Evolutionary conservation across 2,113 vertebrate species (phyloP).

Genomic region (Urocitellus parryii): DNA sequence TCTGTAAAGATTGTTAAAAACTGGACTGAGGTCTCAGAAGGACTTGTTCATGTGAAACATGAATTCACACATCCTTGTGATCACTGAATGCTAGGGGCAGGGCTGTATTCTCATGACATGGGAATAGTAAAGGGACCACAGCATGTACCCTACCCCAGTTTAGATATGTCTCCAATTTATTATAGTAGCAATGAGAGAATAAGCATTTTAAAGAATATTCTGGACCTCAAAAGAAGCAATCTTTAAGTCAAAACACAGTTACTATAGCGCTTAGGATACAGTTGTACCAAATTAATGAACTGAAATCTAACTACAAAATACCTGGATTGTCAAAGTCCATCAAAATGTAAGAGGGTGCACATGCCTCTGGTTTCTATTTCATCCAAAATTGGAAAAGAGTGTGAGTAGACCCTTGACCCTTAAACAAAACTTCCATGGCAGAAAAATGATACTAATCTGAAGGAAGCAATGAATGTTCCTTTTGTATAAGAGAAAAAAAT

Average conservation of each 20-base stretch:
- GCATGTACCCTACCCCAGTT: background rate
- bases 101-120: background rate
- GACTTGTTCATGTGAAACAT: background rate
- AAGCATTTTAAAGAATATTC: background rate
- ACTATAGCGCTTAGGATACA: background rate
- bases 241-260: background rate
- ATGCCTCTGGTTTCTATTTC: constrained; percentile 29
- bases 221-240: background rate
- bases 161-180: background rate
- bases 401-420: background rate
- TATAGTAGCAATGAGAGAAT: background rate
- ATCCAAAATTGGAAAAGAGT: constrained; percentile 9
- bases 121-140: background rate
- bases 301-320: constrained; percentile 16
- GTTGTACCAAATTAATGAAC: background rate
- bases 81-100: background rate
- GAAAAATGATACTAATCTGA: constrained; percentile 8
- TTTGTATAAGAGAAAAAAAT: constrained; percentile 50
- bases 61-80: background rate
- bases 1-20: background rate
- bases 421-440: background rate
- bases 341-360: constrained; percentile 20
- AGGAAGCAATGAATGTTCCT: background rate
- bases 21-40: background rate
- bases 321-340: background rate